These are phyloP conservation scores for Sardina pilchardus DNA, from an alignment of 2,113 vertebrate genomes.

Conservation along the genomic window DNA sequence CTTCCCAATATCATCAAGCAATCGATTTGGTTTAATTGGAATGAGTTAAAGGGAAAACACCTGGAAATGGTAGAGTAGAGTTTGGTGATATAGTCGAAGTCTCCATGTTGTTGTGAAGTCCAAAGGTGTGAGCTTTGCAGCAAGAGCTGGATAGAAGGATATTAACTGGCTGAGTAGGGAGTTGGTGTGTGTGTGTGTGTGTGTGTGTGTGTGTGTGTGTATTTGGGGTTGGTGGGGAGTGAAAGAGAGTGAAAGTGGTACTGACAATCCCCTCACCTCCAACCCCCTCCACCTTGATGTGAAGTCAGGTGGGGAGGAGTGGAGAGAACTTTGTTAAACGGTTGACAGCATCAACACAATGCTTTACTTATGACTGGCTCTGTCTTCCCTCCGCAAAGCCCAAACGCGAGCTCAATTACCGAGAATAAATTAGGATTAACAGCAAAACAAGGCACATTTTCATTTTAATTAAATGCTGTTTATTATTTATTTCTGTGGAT, in stretches of 20 bases:
- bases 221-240: not conserved
- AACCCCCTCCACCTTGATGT: slow-evolving; percentile 59
- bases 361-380: slow-evolving; percentile 67
- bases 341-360: slow-evolving; percentile 66
- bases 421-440: slow-evolving; percentile 76
- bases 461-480: slow-evolving; percentile 75
- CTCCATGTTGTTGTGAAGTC: no score
- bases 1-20: not conserved
- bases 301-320: slow-evolving; percentile 59
- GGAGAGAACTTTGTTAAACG: slow-evolving; percentile 63
- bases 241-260: not conserved
- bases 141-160: no score
- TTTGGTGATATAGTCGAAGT: not conserved
- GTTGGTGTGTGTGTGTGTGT: no score
- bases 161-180: no score
- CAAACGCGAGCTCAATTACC: slow-evolving; percentile 72
- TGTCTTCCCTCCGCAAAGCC: slow-evolving; percentile 61
- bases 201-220: no score
- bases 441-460: slow-evolving; percentile 66
- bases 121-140: no score
- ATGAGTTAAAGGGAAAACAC: not conserved
- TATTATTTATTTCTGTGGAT: slow-evolving; percentile 70
- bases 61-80: not conserved
- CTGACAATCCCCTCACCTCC: not conserved
- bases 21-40: not conserved